Base-by-base conservation (phyloP, 1,140 invertebrate species). In the Aphidius ervi region DNA sequence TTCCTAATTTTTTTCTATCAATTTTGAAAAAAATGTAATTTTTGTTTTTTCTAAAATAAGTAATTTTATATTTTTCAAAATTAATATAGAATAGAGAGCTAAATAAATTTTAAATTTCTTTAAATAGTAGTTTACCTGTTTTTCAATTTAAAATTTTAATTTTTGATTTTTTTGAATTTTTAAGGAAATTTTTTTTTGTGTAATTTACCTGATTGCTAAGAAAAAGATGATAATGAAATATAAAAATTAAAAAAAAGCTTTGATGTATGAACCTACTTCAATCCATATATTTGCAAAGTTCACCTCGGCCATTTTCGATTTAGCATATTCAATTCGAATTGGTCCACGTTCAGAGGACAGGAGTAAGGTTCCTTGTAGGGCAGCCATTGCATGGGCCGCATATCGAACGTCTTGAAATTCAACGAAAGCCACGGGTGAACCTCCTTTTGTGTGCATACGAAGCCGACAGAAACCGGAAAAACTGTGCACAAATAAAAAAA, bases 271-370 rank as follows among this genome's bases (percentile, higher is more conserved):
- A 79, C 77, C 74, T 79, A 80, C 77, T 79, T 80, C 76, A 68
- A 78, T 79, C 78, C 77, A 79, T 70, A 79, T 72, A 74, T 77
- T 78, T 72, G 77, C 77, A 75, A 80, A 78, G 74, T 77, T 84
- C 82, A 88, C 87, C 83, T 93, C 91, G 72, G 84, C 86, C 95
- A 98, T 97, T 87, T 97, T 97, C 82, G 91, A 95, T 85, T 95
- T 95, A 78, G 95, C 95, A 85, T 94, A 98, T 86, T 98, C 96
- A 80, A 98, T 96, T 80, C 95, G 89, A 79, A 98, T 96, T 74
- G 94, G 93, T 72, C 94, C 94, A 68, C 92, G 87, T 77, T 97
- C 95, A 63, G 94, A 97, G 77, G 93, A 95, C 74, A 94, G 86
- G 66, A 98, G 87, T 79, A 95, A 91, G 76, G 92, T 92, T 75